Evolutionary conservation across 2,888 invertebrate genomes (phyloP).

Genomic region (Drosophila kuntzei): DNA sequence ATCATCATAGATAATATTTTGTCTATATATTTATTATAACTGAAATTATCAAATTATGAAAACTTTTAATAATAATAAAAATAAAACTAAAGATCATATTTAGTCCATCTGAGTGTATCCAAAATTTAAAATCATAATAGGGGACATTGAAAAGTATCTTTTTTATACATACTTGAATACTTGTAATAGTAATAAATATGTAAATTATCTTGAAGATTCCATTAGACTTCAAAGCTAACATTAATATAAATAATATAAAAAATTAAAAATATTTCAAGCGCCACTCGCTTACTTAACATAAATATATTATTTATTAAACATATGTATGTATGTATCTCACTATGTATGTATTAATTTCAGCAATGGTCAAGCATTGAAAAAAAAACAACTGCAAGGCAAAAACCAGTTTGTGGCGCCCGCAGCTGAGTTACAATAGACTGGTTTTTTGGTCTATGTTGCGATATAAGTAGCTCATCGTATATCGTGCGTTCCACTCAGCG

Average conservation of each 20-base stretch:
- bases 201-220: no score
- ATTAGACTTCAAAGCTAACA: no score
- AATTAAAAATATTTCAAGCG: not conserved
- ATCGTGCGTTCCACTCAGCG: not conserved
- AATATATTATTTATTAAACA: slow-evolving; percentile 11
- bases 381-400: slow-evolving; percentile 23
- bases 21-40: not conserved
- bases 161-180: no score
- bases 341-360: slow-evolving; percentile 7
- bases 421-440: slow-evolving; percentile 59
- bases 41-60: not conserved
- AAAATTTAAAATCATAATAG: no score
- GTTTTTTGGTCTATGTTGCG: slow-evolving; percentile 43
- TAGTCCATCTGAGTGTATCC: no score
- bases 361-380: slow-evolving; percentile 28
- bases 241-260: no score
- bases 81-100: no score
- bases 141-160: no score
- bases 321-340: slow-evolving; percentile 4
- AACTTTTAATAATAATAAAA: not conserved
- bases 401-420: slow-evolving; percentile 60
- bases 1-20: no score
- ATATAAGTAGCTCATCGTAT: slow-evolving; percentile 24
- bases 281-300: not conserved
- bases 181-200: no score